phyloP scores from a whole-genome alignment of 2,113 vertebrate species.

The Gasterosteus aculeatus region DNA sequence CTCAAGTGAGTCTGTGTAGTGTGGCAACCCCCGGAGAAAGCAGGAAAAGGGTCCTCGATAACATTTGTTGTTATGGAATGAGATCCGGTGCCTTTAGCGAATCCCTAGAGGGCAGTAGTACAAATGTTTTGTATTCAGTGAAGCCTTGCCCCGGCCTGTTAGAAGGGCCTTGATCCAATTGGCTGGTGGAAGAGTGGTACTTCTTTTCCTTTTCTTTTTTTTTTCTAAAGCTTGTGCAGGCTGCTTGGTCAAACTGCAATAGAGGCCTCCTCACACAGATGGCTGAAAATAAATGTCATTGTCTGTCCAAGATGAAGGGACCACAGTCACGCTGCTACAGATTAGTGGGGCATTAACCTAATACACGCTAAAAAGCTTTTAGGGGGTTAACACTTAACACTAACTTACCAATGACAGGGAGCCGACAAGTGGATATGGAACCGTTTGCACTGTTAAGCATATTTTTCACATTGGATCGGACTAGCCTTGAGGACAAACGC shows the following conservation, averaged over 20 bases:
- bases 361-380: constrained; percentile 25
- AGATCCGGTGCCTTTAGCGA: constrained; percentile 61
- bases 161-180: constrained; percentile 68
- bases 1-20: constrained; percentile 47
- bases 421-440: constrained; percentile 25
- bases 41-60: constrained; percentile 58
- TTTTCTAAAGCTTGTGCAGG: constrained; percentile 24
- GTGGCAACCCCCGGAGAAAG: constrained; percentile 47
- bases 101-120: constrained; percentile 74
- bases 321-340: constrained; percentile 23
- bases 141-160: constrained; percentile 47
- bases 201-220: constrained; percentile 7
- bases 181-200: constrained; percentile 42
- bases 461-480: background rate
- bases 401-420: constrained; percentile 11
- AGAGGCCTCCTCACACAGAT: constrained; percentile 30
- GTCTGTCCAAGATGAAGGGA: constrained; percentile 27
- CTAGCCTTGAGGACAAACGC: background rate
- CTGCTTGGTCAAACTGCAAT: constrained; percentile 33
- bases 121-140: constrained; percentile 68
- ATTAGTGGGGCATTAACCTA: constrained; percentile 40
- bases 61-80: constrained; percentile 58
- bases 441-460: constrained; percentile 4
- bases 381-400: constrained; percentile 19
- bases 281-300: constrained; percentile 23